phyloP scores from a whole-genome alignment of 2,888 invertebrate genomes.

The Lysandra coridon region DNA sequence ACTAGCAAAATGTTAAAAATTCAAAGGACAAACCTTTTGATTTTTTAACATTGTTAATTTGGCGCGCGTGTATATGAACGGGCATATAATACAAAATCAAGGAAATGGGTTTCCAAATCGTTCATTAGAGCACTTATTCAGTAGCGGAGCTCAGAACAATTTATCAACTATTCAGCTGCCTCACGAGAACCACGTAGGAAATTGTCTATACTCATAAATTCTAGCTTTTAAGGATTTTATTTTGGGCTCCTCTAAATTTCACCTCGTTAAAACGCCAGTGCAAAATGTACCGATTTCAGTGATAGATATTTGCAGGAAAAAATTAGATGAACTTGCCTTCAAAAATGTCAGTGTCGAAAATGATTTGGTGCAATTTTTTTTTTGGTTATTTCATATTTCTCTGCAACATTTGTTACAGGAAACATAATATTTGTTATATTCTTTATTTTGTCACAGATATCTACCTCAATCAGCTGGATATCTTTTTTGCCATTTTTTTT shows the following conservation, averaged over 20 bases:
- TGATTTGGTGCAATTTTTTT: neutral
- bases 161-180: slow-evolving; percentile 66
- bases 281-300: slow-evolving; percentile 10
- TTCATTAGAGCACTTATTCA: slow-evolving; percentile 11
- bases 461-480: too few relatives aligned
- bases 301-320: neutral
- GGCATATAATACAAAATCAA: neutral
- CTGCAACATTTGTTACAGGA: neutral
- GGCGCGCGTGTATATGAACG: neutral
- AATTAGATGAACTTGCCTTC: neutral
- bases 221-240: slow-evolving; percentile 28
- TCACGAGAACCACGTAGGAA: slow-evolving; percentile 69
- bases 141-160: slow-evolving; percentile 66
- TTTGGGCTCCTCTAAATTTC: slow-evolving; percentile 7
- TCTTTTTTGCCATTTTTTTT: too few relatives aligned
- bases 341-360: neutral
- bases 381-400: neutral
- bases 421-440: too few relatives aligned
- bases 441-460: too few relatives aligned
- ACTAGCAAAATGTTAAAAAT: too few relatives aligned
- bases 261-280: neutral
- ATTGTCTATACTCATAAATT: slow-evolving; percentile 50
- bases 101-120: neutral
- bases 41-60: neutral
- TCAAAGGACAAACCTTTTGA: neutral